phyloP scores from a whole-genome alignment of 2,113 vertebrate species.

The Harpagus bidentatus region DNA sequence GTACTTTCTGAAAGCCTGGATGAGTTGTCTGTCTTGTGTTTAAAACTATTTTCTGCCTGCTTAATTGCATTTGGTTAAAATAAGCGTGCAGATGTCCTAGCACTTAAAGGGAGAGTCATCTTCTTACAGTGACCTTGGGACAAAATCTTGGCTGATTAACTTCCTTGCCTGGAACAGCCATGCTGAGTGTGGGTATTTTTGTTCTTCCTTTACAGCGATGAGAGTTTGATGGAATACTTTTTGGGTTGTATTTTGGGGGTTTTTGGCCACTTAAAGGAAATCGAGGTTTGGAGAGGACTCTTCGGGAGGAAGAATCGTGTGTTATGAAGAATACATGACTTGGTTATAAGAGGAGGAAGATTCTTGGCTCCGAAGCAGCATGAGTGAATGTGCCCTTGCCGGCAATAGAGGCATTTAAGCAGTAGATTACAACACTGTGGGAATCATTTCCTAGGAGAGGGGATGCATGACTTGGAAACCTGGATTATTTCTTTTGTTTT shows the following conservation, averaged over 20 bases:
- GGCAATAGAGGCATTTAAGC: neutral
- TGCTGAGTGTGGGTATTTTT: neutral
- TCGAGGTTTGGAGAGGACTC: neutral
- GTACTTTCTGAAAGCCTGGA: neutral
- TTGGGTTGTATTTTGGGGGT: neutral
- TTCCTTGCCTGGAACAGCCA: conserved; percentile 12
- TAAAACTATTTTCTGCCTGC: neutral
- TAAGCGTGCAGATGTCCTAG: neutral
- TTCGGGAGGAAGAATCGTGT: neutral
- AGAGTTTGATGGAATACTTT: neutral
- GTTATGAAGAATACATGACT: neutral
- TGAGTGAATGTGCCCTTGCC: neutral
- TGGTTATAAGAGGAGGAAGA: neutral
- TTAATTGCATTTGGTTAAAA: neutral
- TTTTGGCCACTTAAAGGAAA: neutral
- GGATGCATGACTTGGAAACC: neutral
- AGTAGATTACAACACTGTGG: neutral
- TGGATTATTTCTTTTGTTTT: neutral
- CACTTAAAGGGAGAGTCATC: neutral
- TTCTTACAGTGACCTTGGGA: neutral
- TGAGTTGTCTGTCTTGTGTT: neutral
- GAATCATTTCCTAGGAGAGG: neutral
- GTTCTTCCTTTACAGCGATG: neutral
- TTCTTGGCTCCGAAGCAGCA: neutral
- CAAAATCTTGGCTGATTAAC: conserved; percentile 8